phyloP scores from a whole-genome alignment of 2,797 vertebrate genomes.

The Harpagifer antarcticus region DNA sequence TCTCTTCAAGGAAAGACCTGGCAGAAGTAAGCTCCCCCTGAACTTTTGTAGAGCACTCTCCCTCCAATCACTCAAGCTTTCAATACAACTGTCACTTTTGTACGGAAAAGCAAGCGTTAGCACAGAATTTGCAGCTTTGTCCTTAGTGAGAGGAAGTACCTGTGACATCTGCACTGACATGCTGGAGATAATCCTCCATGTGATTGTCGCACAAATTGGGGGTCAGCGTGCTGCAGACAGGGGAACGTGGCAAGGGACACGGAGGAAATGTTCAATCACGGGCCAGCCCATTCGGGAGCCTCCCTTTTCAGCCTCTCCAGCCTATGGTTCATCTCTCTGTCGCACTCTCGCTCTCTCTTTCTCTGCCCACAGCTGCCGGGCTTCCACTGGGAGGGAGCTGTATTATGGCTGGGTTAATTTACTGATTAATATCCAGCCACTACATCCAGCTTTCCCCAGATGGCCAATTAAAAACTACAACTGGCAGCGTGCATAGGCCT shows the following conservation, averaged over 20 bases:
- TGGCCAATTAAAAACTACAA: conserved; percentile 99
- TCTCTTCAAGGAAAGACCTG: conserved; percentile 58
- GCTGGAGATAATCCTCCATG: conserved; percentile 85
- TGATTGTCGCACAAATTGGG: conserved; percentile 93
- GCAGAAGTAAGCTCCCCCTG: conserved; percentile 66
- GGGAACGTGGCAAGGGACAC: conserved; percentile 87
- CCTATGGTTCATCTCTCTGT: conserved; percentile 78
- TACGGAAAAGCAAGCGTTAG: conserved; percentile 63
- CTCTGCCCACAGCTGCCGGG: conserved; percentile 88
- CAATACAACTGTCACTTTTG: conserved; percentile 75
- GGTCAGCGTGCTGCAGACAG: conserved; percentile 87
- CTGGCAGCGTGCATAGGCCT: conserved; percentile 93
- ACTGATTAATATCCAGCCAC: conserved; percentile 99
- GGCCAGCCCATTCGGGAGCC: conserved; percentile 82
- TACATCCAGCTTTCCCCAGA: conserved; percentile 99
- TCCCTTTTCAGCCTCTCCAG: conserved; percentile 85
- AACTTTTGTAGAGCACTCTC: conserved; percentile 72
- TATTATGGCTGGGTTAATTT: conserved; percentile 99
- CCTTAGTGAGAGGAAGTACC: conserved; percentile 80
- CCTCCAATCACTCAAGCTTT: conserved; percentile 61
- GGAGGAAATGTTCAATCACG: conserved; percentile 88
- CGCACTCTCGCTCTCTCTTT: conserved; percentile 67
- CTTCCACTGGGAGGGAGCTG: conserved; percentile 93
- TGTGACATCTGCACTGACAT: conserved; percentile 92
- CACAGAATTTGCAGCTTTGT: conserved; percentile 71